Base-by-base conservation (phyloP, 2,113 vertebrate species). In the Tympanuchus pallidicinctus region DNA sequence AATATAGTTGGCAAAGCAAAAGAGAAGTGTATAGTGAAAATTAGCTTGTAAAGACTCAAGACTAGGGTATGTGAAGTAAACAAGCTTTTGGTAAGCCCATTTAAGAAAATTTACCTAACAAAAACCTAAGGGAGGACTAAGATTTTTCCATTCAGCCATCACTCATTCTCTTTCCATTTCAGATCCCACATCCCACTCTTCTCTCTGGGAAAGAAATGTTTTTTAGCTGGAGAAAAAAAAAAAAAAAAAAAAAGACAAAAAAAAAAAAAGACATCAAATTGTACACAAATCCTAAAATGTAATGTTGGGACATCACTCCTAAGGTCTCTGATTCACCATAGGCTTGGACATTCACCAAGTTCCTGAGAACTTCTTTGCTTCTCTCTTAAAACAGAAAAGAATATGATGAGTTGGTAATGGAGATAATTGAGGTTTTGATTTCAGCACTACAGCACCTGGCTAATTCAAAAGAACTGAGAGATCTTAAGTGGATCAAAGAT, bases 1-100 rank as follows among this genome's bases (percentile, higher is more conserved):
- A 96, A 95, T 94, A 90, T 27, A 74, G 43, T 88, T 94, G 86
- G 82, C 64, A 90, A 47, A 71, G 36, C 88, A 89, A 93, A 91
- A 85, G 75, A 94, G 36, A 48, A 88, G 73, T 77, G 82, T 47
- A 66, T 38, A 56, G 75, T 50, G 82, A 56, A 92, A 94, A 95
- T 77, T 83, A 77, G 16, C 80, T 96, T 86, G 60, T 86, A 88
- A 91, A 88, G 72, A 60, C 17, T 67, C 72, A 32, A 71, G 64
- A 91, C 22, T 16, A 43, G 36, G 22, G 14, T 56, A 73, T 22
- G 30, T 59, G 75, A 95, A 80, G 10, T 54, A 88, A 95, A 88
- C 75, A 59, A 12, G 4, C 3, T 89, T 96, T 94, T 95, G 40
- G 38, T 64, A 95, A 94, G 27, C 18, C 40, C 24, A 34, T 79